Conservation (phyloP, 2,888 invertebrate genomes). For the Lasioglossum morio region DNA sequence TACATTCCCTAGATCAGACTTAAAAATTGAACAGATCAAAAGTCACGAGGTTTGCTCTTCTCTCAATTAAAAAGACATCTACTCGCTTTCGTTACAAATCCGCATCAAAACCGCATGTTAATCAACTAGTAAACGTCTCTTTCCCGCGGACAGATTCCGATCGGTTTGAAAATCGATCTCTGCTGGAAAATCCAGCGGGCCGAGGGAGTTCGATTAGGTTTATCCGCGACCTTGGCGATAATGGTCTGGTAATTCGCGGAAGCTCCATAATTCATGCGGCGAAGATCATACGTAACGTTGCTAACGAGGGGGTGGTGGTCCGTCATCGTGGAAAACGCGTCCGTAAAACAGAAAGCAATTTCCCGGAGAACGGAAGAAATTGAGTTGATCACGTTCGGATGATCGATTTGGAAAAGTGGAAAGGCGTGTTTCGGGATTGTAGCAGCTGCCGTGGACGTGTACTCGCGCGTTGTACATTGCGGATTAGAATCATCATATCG, state of each 20-base stretch:
- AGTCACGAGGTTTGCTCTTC: too few relatives aligned
- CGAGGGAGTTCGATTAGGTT: constrained; percentile 53
- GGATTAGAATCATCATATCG: constrained; percentile 74
- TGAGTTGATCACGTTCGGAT: too few relatives aligned
- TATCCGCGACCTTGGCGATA: constrained; percentile 60
- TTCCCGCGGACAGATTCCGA: not conserved
- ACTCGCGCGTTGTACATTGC: constrained; percentile 59
- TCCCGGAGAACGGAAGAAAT: not conserved
- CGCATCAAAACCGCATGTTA: too few relatives aligned
- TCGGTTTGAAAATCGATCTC: not conserved
- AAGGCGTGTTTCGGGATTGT: constrained; percentile 25
- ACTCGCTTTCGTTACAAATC: too few relatives aligned
- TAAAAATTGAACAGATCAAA: too few relatives aligned
- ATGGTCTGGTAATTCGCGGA: constrained; percentile 63
- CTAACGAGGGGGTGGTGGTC: constrained; percentile 38
- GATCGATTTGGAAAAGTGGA: not conserved
- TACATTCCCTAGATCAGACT: too few relatives aligned
- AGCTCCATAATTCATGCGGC: constrained; percentile 62
- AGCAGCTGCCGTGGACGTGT: constrained; percentile 56
- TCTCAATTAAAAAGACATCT: too few relatives aligned
- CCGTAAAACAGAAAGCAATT: not conserved
- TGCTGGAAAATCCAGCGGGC: not conserved
- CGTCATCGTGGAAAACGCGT: constrained; percentile 27
- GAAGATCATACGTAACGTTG: constrained; percentile 57
- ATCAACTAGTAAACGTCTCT: not conserved